phyloP scores from a whole-genome alignment of 2,113 vertebrate genomes.

The Crocuta crocuta region DNA sequence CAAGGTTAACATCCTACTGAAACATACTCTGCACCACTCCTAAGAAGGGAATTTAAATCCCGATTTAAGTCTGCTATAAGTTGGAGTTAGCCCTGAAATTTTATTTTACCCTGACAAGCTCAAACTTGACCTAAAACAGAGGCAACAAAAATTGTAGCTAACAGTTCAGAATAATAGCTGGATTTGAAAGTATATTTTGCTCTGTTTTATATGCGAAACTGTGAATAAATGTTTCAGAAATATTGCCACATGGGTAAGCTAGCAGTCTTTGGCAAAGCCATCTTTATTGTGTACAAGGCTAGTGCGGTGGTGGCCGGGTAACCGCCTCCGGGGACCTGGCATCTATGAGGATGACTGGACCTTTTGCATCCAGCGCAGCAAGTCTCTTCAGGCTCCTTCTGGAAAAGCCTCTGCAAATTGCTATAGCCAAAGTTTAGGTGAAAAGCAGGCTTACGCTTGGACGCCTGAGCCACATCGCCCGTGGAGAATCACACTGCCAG shows the following conservation, averaged over 20 bases:
- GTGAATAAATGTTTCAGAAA: neutral
- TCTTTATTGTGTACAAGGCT: neutral
- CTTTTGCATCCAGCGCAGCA: neutral
- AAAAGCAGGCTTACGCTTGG: neutral
- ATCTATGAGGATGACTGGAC: fast-evolving
- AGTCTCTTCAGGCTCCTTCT: conserved; percentile 64
- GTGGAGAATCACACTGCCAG: neutral
- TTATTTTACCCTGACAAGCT: conserved; percentile 23
- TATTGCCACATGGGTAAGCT: neutral
- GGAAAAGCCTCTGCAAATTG: neutral
- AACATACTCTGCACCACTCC: neutral
- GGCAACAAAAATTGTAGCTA: neutral
- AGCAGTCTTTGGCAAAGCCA: neutral
- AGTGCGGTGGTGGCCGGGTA: neutral
- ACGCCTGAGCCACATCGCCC: neutral
- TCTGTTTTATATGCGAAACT: neutral
- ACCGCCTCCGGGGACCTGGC: neutral
- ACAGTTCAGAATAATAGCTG: neutral
- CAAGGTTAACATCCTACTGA: conserved; percentile 13
- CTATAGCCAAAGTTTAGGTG: neutral
- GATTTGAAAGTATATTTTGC: neutral
- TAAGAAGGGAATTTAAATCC: conserved; percentile 8
- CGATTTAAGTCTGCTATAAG: conserved; percentile 9
- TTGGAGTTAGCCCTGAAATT: neutral
- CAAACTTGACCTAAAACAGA: conserved; percentile 19